Percentiles rank a stretch among this genome's conserved stretches.
Conservation (phyloP, 2,888 invertebrate species). For the Octodonta nipae region DNA sequence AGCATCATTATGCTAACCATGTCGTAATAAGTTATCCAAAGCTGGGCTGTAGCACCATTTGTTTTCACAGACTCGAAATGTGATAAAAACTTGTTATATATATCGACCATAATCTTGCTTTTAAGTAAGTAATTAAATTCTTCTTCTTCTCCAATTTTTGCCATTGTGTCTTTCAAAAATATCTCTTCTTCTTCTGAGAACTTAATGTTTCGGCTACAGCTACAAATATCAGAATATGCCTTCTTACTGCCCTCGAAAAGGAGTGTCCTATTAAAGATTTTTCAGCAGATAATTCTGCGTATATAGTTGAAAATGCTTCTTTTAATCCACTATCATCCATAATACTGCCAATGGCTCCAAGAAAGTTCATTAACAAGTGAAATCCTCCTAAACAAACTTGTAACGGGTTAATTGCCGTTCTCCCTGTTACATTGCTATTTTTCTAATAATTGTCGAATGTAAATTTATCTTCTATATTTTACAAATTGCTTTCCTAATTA, state of each 20-base stretch:
- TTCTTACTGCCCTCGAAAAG: neutral
- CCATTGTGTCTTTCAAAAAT: neutral
- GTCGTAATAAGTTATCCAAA: neutral
- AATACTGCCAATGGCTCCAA: neutral
- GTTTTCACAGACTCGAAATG: neutral
- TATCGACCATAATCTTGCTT: too few species aligned
- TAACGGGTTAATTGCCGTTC: neutral
- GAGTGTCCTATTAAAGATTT: neutral
- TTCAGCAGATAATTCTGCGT: neutral
- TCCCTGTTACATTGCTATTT: too few species aligned
- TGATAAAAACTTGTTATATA: neutral
- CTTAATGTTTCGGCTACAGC: neutral
- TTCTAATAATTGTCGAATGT: too few species aligned
- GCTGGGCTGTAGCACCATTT: neutral
- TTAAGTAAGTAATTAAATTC: too few species aligned
- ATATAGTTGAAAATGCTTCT: neutral
- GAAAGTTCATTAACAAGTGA: neutral
- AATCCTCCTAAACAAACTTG: neutral
- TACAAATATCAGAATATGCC: neutral
- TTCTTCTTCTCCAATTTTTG: too few species aligned
- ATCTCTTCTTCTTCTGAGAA: neutral
- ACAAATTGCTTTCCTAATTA: too few species aligned
- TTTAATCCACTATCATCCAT: slow-evolving; percentile 1
- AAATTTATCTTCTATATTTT: too few species aligned
- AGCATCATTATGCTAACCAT: neutral